A percentile compares a stretch with the other conserved stretches of the same genome.
These are phyloP conservation scores for Eremobia ochroleuca DNA, from an alignment of 2,888 invertebrate genomes.

Conservation along the genomic window DNA sequence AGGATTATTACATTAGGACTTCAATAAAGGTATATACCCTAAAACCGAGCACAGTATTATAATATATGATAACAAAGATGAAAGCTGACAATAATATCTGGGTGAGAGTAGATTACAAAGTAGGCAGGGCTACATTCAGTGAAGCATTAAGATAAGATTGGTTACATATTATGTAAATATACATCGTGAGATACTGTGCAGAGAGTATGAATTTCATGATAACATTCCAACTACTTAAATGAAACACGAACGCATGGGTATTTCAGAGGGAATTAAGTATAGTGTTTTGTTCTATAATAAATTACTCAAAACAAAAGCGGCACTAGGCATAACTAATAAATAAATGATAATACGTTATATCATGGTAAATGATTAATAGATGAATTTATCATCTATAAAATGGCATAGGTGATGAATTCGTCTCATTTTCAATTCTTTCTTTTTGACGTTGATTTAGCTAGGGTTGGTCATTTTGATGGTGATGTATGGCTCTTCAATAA, in stretches of 20 bases:
- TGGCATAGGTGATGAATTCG: no score
- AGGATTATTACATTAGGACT: conserved; percentile 53
- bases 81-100: conserved; percentile 41
- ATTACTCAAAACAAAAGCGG: conserved; percentile 20
- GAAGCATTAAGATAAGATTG: conserved; percentile 32
- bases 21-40: conserved; percentile 55
- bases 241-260: conserved; percentile 1
- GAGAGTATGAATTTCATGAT: not conserved
- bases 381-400: no score
- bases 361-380: not conserved
- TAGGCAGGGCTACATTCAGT: conserved; percentile 19
- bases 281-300: not conserved
- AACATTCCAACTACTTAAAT: conserved; percentile 18
- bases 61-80: conserved; percentile 18
- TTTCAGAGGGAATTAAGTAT: not conserved
- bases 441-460: no score
- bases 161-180: conserved; percentile 38
- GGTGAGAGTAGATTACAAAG: conserved; percentile 27
- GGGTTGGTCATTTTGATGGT: no score
- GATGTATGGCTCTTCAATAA: no score
- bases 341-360: not conserved
- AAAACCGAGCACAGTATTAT: conserved; percentile 52
- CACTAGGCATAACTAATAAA: not conserved
- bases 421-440: no score
- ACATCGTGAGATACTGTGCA: conserved; percentile 27